Evolutionary conservation across 2,888 invertebrate species (phyloP).

Genomic region (Norana najaformis): DNA sequence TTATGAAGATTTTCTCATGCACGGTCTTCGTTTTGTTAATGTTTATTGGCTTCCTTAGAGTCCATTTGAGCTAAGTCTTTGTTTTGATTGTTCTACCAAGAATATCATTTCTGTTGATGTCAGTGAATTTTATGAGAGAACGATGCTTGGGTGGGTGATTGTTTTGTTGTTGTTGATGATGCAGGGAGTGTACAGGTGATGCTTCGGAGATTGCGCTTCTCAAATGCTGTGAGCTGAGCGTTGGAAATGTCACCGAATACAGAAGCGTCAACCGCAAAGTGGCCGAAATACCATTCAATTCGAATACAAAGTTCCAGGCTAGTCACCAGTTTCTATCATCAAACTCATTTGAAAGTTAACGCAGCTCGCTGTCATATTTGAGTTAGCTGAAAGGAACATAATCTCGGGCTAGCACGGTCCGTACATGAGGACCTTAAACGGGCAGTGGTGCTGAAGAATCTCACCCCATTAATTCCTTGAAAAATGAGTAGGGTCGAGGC

Average conservation of each 20-base stretch:
- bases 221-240: conserved; percentile 62
- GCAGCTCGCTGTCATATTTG: too few species aligned
- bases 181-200: conserved; percentile 64
- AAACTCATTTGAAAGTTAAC: neutral
- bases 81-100: too few species aligned
- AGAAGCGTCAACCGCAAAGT: conserved; percentile 60
- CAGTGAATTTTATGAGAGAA: neutral
- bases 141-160: neutral
- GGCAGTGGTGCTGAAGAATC: too few species aligned
- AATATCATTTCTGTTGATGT: neutral
- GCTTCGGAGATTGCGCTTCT: conserved; percentile 65
- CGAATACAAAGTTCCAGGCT: conserved; percentile 65
- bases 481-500: too few species aligned
- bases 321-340: neutral
- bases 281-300: conserved; percentile 65
- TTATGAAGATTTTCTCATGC: too few species aligned
- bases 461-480: too few species aligned
- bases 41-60: too few species aligned
- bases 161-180: neutral
- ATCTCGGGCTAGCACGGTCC: too few species aligned
- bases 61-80: too few species aligned
- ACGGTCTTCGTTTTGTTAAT: too few species aligned
- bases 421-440: too few species aligned
- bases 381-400: too few species aligned
- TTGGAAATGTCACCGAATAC: conserved; percentile 59